phyloP scores from a whole-genome alignment of 2,797 vertebrate genomes.

The Microtus agrestis region DNA sequence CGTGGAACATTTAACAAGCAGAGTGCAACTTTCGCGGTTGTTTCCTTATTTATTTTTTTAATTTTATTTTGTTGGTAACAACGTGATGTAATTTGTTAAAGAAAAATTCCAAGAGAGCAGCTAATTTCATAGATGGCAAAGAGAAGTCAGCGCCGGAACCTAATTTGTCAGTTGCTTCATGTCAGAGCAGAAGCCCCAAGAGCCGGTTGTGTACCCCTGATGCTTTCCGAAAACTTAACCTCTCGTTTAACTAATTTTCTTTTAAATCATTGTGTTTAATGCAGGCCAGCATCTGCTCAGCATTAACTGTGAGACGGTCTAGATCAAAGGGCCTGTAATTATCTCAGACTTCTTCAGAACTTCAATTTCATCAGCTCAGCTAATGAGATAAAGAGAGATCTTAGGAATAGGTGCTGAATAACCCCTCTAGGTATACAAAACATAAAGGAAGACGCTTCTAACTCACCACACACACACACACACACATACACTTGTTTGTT shows the following conservation, averaged over 20 bases:
- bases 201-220: background rate
- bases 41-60: background rate
- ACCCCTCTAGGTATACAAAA: background rate
- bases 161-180: conserved; percentile 16
- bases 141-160: background rate
- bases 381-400: conserved; percentile 56
- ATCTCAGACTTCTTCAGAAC: conserved; percentile 73
- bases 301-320: conserved; percentile 41
- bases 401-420: conserved; percentile 1
- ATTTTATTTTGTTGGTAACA: background rate
- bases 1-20: conserved; percentile 27
- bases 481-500: background rate
- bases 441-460: background rate
- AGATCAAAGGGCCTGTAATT: conserved; percentile 83
- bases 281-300: conserved; percentile 60
- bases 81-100: conserved; percentile 15
- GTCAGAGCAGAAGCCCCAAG: conserved; percentile 26
- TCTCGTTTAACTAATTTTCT: background rate
- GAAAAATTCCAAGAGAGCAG: conserved; percentile 23
- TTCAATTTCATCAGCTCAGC: conserved; percentile 58
- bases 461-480: conserved; percentile 49
- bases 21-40: background rate
- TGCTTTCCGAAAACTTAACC: conserved; percentile 18
- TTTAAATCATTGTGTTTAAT: conserved; percentile 73
- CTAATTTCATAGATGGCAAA: conserved; percentile 11